Percentiles rank a stretch among this genome's conserved stretches.
These are phyloP conservation scores for Corella eumyota DNA, from an alignment of 23 tunicate genomes.

Conservation along the genomic window DNA sequence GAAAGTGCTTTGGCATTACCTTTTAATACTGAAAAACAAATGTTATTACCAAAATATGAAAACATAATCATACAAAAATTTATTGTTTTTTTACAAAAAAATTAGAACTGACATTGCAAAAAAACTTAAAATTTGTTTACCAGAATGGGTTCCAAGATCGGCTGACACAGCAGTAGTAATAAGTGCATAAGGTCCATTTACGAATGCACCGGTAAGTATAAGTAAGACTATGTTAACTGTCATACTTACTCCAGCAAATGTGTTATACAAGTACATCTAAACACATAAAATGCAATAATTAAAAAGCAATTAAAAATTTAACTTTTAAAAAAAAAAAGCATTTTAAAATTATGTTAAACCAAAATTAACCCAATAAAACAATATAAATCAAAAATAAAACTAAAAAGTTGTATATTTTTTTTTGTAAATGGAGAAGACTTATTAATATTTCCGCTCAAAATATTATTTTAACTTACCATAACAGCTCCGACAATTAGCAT, in stretches of 20 bases:
- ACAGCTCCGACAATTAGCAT: constrained; percentile 78
- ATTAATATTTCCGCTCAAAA: too few relatives aligned
- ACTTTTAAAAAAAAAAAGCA: neutral
- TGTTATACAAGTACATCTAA: constrained; percentile 76
- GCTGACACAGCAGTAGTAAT: constrained; percentile 95
- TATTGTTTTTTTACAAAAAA: too few relatives aligned
- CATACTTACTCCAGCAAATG: constrained; percentile 38
- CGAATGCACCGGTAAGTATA: constrained; percentile 76
- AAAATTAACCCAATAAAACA: too few relatives aligned
- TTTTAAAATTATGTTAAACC: too few relatives aligned
- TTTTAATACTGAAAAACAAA: constrained; percentile 41
- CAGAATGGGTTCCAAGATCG: constrained; percentile 83
- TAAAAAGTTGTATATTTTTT: too few relatives aligned
- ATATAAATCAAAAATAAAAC: too few relatives aligned
- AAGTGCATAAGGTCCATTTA: constrained; percentile 91
- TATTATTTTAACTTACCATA: constrained; percentile 26
- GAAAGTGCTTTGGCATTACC: constrained; percentile 91
- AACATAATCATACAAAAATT: too few relatives aligned
- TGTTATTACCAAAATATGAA: too few relatives aligned
- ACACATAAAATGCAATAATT: neutral
- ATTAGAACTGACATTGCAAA: neutral
- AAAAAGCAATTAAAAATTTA: neutral
- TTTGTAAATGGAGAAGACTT: too few relatives aligned
- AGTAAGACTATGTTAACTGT: constrained; percentile 48
- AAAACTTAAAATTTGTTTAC: constrained; percentile 5